Evolutionary conservation across 35 echinoderm and acorn worm species (phyloP), one percentile per base, ranked within the genome.

Genomic region (Lytechinus variegatus): DNA sequence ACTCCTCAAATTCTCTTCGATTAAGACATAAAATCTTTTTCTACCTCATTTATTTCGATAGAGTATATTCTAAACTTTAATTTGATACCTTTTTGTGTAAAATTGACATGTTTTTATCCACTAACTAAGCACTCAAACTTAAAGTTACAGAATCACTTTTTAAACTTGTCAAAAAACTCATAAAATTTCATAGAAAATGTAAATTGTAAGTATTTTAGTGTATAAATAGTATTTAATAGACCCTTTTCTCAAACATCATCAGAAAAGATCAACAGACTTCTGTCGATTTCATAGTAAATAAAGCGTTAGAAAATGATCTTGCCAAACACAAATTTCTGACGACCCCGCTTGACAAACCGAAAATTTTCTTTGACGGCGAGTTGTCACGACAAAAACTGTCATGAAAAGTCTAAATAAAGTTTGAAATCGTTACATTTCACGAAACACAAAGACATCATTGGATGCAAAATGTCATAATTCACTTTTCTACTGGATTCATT

Each of bases 131-230:
- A 9, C n/a, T 53, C n/a, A 93, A 93, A 93, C 92, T 93, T 55
- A 54, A 9, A 54, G 27, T 54, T 93, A 53, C 92, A 93, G 92
- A 93, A 93, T 28, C 27, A 57, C n/a, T 16, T 53, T 55, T 93
- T 6, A 93, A 93, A 93, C 92, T 55, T 55, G 4, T 57, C 9
- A 93, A 57, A 93, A 13, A 14, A 24, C 52, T 54, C 52, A 8
- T 55, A 93, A 93, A 93, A 93, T 55, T 55, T 93, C 92, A 93
- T 93, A 93, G 55, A 93, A 55, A 52, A n/a, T 93, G 27, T 27
- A 57, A 93, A 53, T 93, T 93, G 19, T 93, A 19, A 11, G 10
- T 52, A 90, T 54, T 90, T 90, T 90, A 5, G 11, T 28, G 33
- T 14, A 6, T 21, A 51, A 90, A 90, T 6, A 21, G 29, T 90